Conservation (phyloP, 2,113 vertebrate species). For the Nycticryphes semicollaris region DNA sequence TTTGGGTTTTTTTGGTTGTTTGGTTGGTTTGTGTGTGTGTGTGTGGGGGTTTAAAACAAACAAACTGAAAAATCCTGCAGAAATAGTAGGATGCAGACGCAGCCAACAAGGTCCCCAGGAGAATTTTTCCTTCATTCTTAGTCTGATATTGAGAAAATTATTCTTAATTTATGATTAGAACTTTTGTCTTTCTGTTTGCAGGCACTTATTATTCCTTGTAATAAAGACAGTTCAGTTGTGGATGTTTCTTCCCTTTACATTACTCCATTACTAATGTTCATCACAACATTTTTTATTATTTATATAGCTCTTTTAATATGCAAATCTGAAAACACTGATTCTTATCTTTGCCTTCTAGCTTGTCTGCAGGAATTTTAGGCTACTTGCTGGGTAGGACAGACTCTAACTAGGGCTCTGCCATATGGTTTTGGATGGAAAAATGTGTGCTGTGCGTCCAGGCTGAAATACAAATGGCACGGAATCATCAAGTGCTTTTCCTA, state of each 20-base stretch:
- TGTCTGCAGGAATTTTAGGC: neutral
- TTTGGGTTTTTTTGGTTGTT: neutral
- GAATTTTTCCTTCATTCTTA: neutral
- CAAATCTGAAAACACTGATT: neutral
- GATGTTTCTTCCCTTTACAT: neutral
- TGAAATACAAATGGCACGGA: neutral
- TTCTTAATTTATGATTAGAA: neutral
- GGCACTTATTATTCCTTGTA: neutral
- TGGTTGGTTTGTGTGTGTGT: too few species aligned
- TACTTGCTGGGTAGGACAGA: accelerated
- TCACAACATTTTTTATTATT: neutral
- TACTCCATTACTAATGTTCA: neutral
- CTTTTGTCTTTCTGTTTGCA: neutral
- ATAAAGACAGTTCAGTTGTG: neutral
- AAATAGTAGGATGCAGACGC: neutral
- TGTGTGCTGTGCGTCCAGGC: neutral
- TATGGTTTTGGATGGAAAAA: neutral
- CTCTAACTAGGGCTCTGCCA: neutral
- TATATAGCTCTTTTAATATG: neutral
- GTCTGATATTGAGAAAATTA: neutral
- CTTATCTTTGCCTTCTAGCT: neutral
- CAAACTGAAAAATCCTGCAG: neutral
- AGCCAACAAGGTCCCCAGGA: neutral
- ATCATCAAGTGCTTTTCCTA: neutral
- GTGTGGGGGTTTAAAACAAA: neutral